Base-by-base conservation (phyloP, 2,113 vertebrate species). In the Percopsis transmontana region DNA sequence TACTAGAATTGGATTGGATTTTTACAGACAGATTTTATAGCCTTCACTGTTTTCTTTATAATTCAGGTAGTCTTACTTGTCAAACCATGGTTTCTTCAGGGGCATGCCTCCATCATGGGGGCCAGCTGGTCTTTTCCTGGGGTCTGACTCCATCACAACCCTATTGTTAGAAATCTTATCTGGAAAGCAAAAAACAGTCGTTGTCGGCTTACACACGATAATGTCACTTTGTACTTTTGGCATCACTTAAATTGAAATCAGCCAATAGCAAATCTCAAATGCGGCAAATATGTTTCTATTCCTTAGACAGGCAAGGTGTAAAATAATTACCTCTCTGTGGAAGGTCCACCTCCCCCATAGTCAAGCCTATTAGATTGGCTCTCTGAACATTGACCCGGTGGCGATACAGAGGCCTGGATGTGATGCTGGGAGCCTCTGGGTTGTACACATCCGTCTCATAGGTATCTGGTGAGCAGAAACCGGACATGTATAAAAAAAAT, bases 351-450 rank as follows among this genome's bases (percentile, higher is more conserved):
- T 97, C 95, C 44, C 94, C 95, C 91, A 97, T 97, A 19, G 96
- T 98, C 40, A 98, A 92, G 80, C 97, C 97, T 86, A 99, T 99
- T 74, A 99, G 93, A 84, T 99, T 99, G 74, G 97, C 95, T 86
- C 97, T 94, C 87, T 98, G 97, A 33, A 94, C 94, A 78, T 97
- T 96, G 62, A 94, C 94, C 77, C 96, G 89, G 77, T 98, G 97
- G 79, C 97, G 93, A 81, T 97, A 99, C 88, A 97, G 88, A 21
- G 96, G 97, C 80, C 97, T 93, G 71, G 95, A 92, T 81, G 95
- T 98, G 89, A 99, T 96, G 84, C 97, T 99, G 85, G 97, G 97
- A 77, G 97, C 95, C 87, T 99, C 97, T 39, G 97, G 97, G 88
- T 99, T 99, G 82, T 99, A 99, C 61, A 96, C 94, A 81, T 99